Evolutionary conservation across 1,140 invertebrate genomes (phyloP), one percentile per base, ranked within the genome.

Genomic region (Sinonovacula constricta): DNA sequence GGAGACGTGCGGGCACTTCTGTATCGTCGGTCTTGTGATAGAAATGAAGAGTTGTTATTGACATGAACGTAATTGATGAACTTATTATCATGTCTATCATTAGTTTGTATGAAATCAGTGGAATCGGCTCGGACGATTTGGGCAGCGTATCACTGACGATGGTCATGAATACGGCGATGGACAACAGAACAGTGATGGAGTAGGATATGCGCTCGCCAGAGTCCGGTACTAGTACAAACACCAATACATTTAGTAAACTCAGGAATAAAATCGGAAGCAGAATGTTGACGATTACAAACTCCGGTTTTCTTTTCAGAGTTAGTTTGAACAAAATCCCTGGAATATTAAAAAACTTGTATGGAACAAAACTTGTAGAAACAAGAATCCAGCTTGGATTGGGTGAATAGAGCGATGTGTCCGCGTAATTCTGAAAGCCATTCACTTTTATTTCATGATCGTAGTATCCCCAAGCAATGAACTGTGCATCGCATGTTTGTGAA

Each of bases 91-190:
- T 1, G 31, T 68, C 39, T 14, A 53, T 1, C 26, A 53, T 3
- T 12, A 68, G 22, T 31, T 53, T 51, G 26, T 67, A 67, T 2
- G 65, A 67, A 28, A 67, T 67, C 0, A 89, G 36, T 10, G 89
- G 87, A 15, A 90, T 77, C 67, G 81, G 83, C 59, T 93, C 92
- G 7, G 92, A n/a, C n/a, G n/a, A 93, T 83, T 93, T 92, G 14
- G 93, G 93, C 87, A 93, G 91, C 74, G 91, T 92, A 82, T 93
- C 93, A 26, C 92, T 91, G 54, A 93, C 92, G 63, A 92, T 91
- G 59, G 93, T 85, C 89, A 93, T 91, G 84, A 93, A 93, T n/a
- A 93, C 92, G 57, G 91, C 92, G 80, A 93, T 92, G 5, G 93
- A 91, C 14, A 93, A 85, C 0, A 93, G 87, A 3, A 93, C 91